These are phyloP conservation scores for Corythaixoides concolor DNA, from an alignment of 2,113 vertebrate genomes.

Conservation along the genomic window DNA sequence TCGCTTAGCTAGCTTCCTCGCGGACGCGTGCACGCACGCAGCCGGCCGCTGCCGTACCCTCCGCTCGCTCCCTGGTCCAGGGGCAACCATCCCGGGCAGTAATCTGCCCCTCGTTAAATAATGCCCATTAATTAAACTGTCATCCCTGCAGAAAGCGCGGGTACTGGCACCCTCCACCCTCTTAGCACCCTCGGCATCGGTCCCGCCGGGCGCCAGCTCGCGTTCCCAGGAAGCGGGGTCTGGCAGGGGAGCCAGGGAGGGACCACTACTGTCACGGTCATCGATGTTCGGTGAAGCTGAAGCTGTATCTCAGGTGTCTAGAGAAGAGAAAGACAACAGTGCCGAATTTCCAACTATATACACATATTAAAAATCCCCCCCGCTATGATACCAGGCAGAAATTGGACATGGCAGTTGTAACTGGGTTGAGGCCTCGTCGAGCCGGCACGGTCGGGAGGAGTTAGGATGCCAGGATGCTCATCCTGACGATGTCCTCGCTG, in stretches of 20 bases:
- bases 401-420: conserved; percentile 78
- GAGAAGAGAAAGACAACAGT: conserved; percentile 78
- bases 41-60: conserved; percentile 24
- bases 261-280: conserved; percentile 15
- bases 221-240: background rate
- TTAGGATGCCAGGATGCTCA: conserved; percentile 93
- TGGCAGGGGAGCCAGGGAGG: background rate
- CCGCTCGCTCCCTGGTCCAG: conserved; percentile 36
- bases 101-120: conserved; percentile 76
- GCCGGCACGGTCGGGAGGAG: background rate
- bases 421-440: conserved; percentile 55
- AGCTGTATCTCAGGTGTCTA: conserved; percentile 69
- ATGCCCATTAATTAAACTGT: conserved; percentile 79
- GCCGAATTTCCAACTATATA: conserved; percentile 73
- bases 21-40: background rate
- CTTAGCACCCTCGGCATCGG: background rate
- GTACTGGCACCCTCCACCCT: background rate
- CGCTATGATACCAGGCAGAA: conserved; percentile 63
- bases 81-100: conserved; percentile 48
- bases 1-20: conserved; percentile 50
- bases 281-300: conserved; percentile 64
- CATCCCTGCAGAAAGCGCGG: conserved; percentile 10
- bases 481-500: conserved; percentile 89
- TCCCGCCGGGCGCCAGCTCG: background rate
- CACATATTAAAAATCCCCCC: conserved; percentile 69